Percentiles rank a stretch among this genome's conserved stretches.
These are phyloP conservation scores for Hypomecis punctinalis DNA, from an alignment of 2,888 invertebrate genomes.

Conservation along the genomic window DNA sequence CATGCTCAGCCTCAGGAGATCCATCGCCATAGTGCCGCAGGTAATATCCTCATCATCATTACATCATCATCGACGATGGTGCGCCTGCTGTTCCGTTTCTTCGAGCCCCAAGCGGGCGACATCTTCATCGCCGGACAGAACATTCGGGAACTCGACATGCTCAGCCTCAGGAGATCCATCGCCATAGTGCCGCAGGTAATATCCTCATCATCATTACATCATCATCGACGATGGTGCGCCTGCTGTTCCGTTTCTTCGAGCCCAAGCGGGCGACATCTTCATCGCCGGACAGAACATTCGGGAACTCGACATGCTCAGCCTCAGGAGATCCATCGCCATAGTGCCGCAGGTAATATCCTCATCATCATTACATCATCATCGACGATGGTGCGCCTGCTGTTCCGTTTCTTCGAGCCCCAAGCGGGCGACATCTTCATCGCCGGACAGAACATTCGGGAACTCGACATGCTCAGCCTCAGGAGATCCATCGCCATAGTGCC, in stretches of 20 bases:
- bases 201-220: too few species aligned
- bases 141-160: slow-evolving; percentile 91
- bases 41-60: slow-evolving; percentile 78
- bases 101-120: slow-evolving; percentile 94
- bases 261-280: slow-evolving; percentile 92
- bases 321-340: slow-evolving; percentile 94
- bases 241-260: slow-evolving; percentile 97
- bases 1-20: slow-evolving; percentile 91
- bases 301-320: slow-evolving; percentile 91
- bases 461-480: slow-evolving; percentile 93
- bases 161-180: slow-evolving; percentile 92
- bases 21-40: slow-evolving; percentile 98
- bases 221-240: slow-evolving; percentile 96
- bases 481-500: slow-evolving; percentile 96
- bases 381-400: slow-evolving; percentile 96
- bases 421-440: slow-evolving; percentile 93
- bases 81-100: slow-evolving; percentile 96
- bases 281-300: slow-evolving; percentile 94
- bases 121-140: slow-evolving; percentile 94
- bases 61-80: slow-evolving; percentile 98
- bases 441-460: slow-evolving; percentile 91
- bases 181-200: slow-evolving; percentile 99
- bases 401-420: slow-evolving; percentile 97
- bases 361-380: too few species aligned
- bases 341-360: slow-evolving; percentile 99